phyloP scores from a whole-genome alignment of 2,888 invertebrate species.

The Lypha dubia region DNA sequence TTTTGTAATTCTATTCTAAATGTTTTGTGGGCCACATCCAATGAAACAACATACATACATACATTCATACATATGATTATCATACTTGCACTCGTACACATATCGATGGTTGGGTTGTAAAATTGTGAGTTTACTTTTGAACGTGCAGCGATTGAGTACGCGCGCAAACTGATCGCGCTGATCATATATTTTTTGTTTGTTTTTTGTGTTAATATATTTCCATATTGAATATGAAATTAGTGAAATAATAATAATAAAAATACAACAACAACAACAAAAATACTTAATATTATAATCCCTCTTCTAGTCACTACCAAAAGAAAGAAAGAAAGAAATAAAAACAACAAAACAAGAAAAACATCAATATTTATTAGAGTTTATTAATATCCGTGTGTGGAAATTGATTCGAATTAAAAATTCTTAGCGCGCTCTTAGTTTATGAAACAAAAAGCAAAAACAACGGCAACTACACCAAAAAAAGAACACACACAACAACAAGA shows the following conservation, averaged over 20 bases:
- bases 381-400: constrained; percentile 70
- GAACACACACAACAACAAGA: constrained; percentile 18
- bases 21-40: constrained; percentile 52
- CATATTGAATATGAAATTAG: constrained; percentile 60
- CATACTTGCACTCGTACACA: constrained; percentile 35
- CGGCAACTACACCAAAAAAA: constrained; percentile 2
- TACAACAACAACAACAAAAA: constrained; percentile 36
- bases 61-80: no score
- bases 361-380: constrained; percentile 71
- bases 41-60: no score
- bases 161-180: constrained; percentile 66
- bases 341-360: constrained; percentile 37
- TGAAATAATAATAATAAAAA: constrained; percentile 53
- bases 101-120: constrained; percentile 43
- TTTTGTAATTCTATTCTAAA: constrained; percentile 68
- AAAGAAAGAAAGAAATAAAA: constrained; percentile 38
- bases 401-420: constrained; percentile 71
- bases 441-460: constrained; percentile 7
- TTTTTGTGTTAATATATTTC: constrained; percentile 13
- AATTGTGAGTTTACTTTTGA: constrained; percentile 62
- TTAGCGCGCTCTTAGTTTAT: constrained; percentile 58
- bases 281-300: constrained; percentile 39
- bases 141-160: constrained; percentile 68
- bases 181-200: constrained; percentile 37
- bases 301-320: constrained; percentile 67